A percentile compares a stretch with the other conserved stretches of the same genome.
phyloP scores from a whole-genome alignment of 2,888 invertebrate species.

The Lapara coniferarum region DNA sequence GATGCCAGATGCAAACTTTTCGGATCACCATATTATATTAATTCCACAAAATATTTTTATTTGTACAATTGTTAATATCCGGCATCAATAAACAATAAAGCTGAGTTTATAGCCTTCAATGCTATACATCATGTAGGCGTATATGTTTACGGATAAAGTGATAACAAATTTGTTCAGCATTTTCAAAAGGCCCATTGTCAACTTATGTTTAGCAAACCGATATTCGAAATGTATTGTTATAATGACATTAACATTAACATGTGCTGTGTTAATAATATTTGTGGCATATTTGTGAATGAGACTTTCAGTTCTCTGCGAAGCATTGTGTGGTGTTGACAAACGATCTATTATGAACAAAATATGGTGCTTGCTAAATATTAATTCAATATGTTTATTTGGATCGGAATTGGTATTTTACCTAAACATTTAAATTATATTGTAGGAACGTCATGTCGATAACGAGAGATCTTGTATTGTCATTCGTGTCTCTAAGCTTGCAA shows the following conservation, averaged over 20 bases:
- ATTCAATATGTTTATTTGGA: no score
- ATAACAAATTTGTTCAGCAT: not conserved
- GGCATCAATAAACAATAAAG: slow-evolving; percentile 18
- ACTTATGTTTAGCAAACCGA: not conserved
- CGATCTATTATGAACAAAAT: no score
- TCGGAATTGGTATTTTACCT: no score
- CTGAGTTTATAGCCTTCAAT: not conserved
- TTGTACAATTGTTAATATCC: slow-evolving; percentile 1
- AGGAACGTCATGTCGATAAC: no score
- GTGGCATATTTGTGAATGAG: not conserved
- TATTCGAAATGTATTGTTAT: not conserved
- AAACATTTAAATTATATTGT: no score
- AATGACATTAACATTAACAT: slow-evolving; percentile 1
- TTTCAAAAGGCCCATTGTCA: slow-evolving; percentile 4
- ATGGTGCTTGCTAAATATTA: not conserved
- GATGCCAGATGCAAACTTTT: not conserved
- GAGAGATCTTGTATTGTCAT: not conserved
- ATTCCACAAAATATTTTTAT: not conserved
- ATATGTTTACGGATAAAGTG: not conserved
- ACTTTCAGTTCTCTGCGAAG: no score
- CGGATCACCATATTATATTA: not conserved
- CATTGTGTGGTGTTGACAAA: not conserved
- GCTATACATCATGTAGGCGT: not conserved
- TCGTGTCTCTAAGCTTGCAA: not conserved
- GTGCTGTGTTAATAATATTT: not conserved